phyloP scores from a whole-genome alignment of 1,140 invertebrate species.

The Drosophila nebulosa region DNA sequence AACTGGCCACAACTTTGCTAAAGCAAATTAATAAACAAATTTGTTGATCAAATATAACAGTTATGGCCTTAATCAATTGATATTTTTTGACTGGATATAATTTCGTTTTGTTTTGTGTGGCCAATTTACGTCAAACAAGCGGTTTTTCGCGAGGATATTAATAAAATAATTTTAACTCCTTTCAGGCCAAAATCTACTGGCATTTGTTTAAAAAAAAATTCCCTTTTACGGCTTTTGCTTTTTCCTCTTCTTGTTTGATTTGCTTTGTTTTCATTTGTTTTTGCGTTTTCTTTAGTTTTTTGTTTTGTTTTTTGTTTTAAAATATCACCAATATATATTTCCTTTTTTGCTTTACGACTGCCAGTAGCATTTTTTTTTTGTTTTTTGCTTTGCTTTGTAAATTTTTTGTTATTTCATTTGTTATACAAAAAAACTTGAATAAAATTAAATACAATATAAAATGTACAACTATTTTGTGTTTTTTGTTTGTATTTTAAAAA shows the following conservation, averaged over 20 bases:
- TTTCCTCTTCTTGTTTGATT: conserved; percentile 50
- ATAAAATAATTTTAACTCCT: background rate
- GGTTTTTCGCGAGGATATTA: background rate
- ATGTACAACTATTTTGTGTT: conserved; percentile 69
- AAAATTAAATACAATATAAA: conserved; percentile 75
- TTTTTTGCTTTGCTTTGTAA: conserved; percentile 32
- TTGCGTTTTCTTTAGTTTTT: conserved; percentile 26
- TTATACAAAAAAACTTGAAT: conserved; percentile 64
- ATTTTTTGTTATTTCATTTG: conserved; percentile 44
- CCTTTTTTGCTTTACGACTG: conserved; percentile 47
- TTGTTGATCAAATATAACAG: no score
- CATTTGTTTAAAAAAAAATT: background rate
- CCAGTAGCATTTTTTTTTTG: conserved; percentile 54
- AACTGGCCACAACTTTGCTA: no score
- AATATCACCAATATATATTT: conserved; percentile 70
- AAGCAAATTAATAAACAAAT: no score
- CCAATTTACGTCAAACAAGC: background rate
- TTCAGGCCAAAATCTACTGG: background rate
- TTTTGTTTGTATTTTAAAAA: conserved; percentile 36
- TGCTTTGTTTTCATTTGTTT: conserved; percentile 29
- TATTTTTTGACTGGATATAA: no score
- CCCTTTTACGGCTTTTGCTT: background rate
- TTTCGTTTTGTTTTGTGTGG: no score
- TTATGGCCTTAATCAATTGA: background rate
- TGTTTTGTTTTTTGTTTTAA: conserved; percentile 41